Percentiles rank a stretch among this genome's conserved stretches.
These are phyloP conservation scores for Zingel zingel DNA, from an alignment of 2,113 vertebrate species.

Conservation along the genomic window DNA sequence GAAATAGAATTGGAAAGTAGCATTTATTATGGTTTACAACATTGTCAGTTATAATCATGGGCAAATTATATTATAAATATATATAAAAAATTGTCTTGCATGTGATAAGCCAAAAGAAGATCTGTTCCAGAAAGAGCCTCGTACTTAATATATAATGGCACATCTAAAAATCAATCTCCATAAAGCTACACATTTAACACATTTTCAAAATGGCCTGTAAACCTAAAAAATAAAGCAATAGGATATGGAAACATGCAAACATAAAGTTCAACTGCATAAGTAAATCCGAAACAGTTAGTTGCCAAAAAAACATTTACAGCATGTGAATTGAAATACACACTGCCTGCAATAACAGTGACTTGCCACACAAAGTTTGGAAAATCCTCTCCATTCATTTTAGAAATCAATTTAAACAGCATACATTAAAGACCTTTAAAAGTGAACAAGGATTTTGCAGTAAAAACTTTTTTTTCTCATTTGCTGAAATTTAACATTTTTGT, in stretches of 20 bases:
- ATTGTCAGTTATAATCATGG: slow-evolving; percentile 54
- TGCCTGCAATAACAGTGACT: slow-evolving; percentile 2
- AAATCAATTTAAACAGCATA: slow-evolving; percentile 26
- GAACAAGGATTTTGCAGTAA: slow-evolving; percentile 34
- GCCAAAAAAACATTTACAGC: slow-evolving; percentile 45
- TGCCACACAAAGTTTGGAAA: slow-evolving; percentile 29
- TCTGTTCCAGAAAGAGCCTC: slow-evolving; percentile 14
- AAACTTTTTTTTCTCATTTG: slow-evolving; percentile 34
- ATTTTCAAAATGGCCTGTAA: slow-evolving; percentile 34
- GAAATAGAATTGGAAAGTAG: slow-evolving; percentile 45
- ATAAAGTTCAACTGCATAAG: slow-evolving; percentile 24
- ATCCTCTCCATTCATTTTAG: slow-evolving; percentile 5
- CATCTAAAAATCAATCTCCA: slow-evolving; percentile 54
- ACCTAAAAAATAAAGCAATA: slow-evolving; percentile 40
- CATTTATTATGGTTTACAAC: slow-evolving; percentile 69
- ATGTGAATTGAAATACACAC: slow-evolving; percentile 32
- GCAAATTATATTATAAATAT: slow-evolving; percentile 62
- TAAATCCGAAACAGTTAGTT: slow-evolving; percentile 7
- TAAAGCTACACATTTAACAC: slow-evolving; percentile 43
- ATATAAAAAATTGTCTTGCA: slow-evolving; percentile 33
- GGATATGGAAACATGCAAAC: slow-evolving; percentile 57
- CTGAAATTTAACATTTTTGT: slow-evolving; percentile 48
- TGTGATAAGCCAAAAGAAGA: slow-evolving; percentile 31
- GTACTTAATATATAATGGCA: slow-evolving; percentile 45
- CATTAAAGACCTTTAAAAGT: slow-evolving; percentile 42